Conservation (phyloP, 35 echinoderm and acorn worm species). For the Eucidaris tribuloides region DNA sequence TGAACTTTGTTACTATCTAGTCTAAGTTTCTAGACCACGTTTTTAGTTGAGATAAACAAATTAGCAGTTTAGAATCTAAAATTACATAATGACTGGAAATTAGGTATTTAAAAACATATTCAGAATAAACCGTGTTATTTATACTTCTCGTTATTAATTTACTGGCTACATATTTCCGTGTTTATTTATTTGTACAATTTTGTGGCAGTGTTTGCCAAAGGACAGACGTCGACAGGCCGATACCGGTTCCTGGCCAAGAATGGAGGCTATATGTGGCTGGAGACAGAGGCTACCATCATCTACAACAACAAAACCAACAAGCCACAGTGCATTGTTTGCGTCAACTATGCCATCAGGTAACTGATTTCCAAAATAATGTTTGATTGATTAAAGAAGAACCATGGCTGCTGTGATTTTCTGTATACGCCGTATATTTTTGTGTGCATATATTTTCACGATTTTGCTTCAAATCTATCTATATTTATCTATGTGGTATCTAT, state of each 20-base stretch:
- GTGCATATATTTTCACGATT: background rate
- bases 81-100: no score
- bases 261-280: slow-evolving; percentile 90
- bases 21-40: no score
- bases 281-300: slow-evolving; percentile 95
- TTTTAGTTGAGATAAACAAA: no score
- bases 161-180: no score
- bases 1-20: no score
- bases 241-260: slow-evolving; percentile 95
- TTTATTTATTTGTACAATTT: background rate
- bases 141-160: no score
- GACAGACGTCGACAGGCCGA: slow-evolving; percentile 76
- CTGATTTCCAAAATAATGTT: background rate
- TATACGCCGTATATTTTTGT: background rate
- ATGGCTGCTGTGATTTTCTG: background rate
- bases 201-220: slow-evolving; percentile 91
- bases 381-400: background rate
- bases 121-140: no score
- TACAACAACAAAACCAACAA: slow-evolving; percentile 97
- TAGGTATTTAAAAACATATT: no score
- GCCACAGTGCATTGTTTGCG: slow-evolving; percentile 91
- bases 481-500: no score
- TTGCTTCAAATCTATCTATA: background rate
- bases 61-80: no score
- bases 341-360: slow-evolving; percentile 95